These are phyloP conservation scores for Cryptophagus acutangulus DNA, from an alignment of 2,888 invertebrate genomes.

Conservation along the genomic window DNA sequence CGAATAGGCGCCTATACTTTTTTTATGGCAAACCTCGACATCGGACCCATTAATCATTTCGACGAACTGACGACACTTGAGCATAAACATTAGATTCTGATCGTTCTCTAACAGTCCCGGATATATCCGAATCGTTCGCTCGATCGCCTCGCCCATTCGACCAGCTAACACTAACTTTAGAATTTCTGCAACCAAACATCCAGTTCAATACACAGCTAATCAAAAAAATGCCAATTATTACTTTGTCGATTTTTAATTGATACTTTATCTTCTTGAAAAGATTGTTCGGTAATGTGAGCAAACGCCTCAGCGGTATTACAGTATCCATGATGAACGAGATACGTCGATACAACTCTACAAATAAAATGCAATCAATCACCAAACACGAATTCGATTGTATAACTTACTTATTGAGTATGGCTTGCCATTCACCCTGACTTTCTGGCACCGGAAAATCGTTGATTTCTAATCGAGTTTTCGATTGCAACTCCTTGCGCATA, in stretches of 20 bases:
- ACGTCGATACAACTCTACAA: slow-evolving; percentile 90
- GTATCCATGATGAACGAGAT: slow-evolving; percentile 97
- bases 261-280: slow-evolving; percentile 84
- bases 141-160: slow-evolving; percentile 93
- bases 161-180: slow-evolving; percentile 88
- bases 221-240: slow-evolving; percentile 51
- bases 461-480: slow-evolving; percentile 76
- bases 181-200: slow-evolving; percentile 63
- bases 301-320: slow-evolving; percentile 95
- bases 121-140: slow-evolving; percentile 80
- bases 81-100: slow-evolving; percentile 86
- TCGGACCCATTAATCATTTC: slow-evolving; percentile 96
- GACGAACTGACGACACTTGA: slow-evolving; percentile 97
- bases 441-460: slow-evolving; percentile 82
- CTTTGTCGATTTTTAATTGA: slow-evolving; percentile 97
- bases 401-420: slow-evolving; percentile 80
- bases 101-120: slow-evolving; percentile 91
- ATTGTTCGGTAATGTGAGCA: slow-evolving; percentile 82
- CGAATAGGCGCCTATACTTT: slow-evolving; percentile 35
- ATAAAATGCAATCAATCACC: not conserved
- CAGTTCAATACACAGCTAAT: not conserved
- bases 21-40: slow-evolving; percentile 56
- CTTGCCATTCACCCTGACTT: slow-evolving; percentile 88
- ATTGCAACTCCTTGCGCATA: slow-evolving; percentile 88
- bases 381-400: not conserved